A percentile compares a stretch with the other conserved stretches of the same genome.
These are phyloP conservation scores for Limnephilus rhombicus DNA, from an alignment of 2,888 invertebrate genomes.

Conservation along the genomic window DNA sequence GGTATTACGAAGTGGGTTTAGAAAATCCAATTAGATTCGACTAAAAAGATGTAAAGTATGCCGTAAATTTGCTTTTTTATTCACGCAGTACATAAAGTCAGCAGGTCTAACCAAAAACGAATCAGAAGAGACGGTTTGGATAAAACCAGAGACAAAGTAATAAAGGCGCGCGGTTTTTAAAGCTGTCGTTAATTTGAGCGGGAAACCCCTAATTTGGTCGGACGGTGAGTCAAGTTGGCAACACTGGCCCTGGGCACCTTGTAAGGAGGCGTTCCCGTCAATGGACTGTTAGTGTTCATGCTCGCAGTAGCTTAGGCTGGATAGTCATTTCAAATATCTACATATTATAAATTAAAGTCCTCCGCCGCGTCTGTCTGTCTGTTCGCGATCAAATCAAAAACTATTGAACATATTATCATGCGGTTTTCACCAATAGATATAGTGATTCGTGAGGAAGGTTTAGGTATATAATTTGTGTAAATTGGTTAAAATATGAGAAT, in stretches of 20 bases:
- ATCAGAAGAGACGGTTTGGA: background rate
- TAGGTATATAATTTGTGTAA: too few species aligned
- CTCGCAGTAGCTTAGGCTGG: background rate
- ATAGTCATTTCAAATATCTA: background rate
- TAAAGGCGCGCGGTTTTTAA: constrained; percentile 31
- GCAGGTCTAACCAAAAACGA: background rate
- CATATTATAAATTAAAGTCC: too few species aligned
- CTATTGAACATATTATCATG: too few species aligned
- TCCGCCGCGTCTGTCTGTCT: too few species aligned
- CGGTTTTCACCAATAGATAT: too few species aligned
- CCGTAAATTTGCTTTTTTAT: background rate
- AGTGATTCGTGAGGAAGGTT: too few species aligned
- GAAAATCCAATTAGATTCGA: background rate
- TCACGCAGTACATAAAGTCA: background rate
- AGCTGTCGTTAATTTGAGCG: constrained; percentile 36
- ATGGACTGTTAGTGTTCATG: background rate
- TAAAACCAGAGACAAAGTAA: background rate
- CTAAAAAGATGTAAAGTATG: background rate
- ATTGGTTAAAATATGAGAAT: too few species aligned
- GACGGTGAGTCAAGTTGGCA: constrained; percentile 24
- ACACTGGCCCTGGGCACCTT: constrained; percentile 19
- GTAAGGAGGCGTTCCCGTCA: constrained; percentile 11
- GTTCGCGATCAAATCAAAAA: too few species aligned
- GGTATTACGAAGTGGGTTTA: background rate
- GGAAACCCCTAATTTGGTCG: constrained; percentile 36